Evolutionary conservation across 2,797 vertebrate species (phyloP).

Genomic region (Etheostoma perlongum): DNA sequence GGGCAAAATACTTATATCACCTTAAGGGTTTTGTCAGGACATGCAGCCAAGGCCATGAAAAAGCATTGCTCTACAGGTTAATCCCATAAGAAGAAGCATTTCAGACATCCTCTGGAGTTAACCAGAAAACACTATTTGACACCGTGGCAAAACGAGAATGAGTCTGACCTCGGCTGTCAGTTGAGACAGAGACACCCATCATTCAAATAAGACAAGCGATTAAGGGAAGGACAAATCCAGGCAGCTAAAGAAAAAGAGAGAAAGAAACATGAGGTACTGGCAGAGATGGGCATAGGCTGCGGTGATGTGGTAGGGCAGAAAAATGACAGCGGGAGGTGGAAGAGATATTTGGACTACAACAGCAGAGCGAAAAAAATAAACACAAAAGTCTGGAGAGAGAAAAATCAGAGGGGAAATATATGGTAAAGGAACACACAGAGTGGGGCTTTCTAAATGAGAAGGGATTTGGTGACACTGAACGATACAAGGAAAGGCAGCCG

Average conservation of each 20-base stretch:
- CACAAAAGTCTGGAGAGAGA: slow-evolving; percentile 28
- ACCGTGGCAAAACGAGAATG: slow-evolving; percentile 49
- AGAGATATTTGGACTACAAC: background rate
- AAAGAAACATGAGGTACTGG: slow-evolving; percentile 24
- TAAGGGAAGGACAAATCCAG: slow-evolving; percentile 64
- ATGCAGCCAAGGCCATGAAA: slow-evolving; percentile 14
- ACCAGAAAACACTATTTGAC: slow-evolving; percentile 60
- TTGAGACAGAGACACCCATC: slow-evolving; percentile 61
- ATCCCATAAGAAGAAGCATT: slow-evolving; percentile 38
- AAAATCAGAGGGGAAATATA: slow-evolving; percentile 17
- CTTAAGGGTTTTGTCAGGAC: slow-evolving; percentile 12
- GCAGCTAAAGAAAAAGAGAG: slow-evolving; percentile 60
- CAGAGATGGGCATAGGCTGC: slow-evolving; percentile 1
- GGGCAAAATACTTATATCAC: slow-evolving; percentile 2
- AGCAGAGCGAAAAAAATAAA: slow-evolving; percentile 24
- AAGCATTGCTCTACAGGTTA: slow-evolving; percentile 12
- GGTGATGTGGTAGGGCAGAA: background rate
- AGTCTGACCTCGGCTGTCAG: slow-evolving; percentile 70
- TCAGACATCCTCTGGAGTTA: slow-evolving; percentile 43
- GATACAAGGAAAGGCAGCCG: slow-evolving; percentile 53
- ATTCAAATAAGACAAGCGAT: slow-evolving; percentile 77
- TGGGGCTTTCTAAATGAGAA: slow-evolving; percentile 58
- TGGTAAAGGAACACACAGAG: slow-evolving; percentile 43
- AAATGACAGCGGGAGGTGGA: background rate
- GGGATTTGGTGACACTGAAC: slow-evolving; percentile 68